A percentile compares a stretch with the other conserved stretches of the same genome.
These are phyloP conservation scores for Eucriotettix oculatus DNA, from an alignment of 2,888 invertebrate species.

Conservation along the genomic window DNA sequence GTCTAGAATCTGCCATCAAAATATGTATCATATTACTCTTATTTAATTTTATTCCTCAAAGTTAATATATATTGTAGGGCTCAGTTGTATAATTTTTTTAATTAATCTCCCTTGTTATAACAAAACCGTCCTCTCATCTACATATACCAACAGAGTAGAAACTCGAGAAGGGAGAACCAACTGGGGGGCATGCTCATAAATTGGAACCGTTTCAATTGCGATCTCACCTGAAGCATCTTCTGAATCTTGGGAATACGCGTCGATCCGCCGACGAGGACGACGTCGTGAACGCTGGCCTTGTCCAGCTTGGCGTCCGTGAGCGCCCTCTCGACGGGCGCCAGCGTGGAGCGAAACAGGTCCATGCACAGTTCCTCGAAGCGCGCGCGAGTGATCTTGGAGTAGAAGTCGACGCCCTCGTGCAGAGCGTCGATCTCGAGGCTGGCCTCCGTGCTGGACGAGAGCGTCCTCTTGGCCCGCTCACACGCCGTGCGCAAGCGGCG, in stretches of 20 bases:
- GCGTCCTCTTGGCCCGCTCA: conserved; percentile 58
- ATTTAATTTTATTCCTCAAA: neutral
- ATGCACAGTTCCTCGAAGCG: conserved; percentile 54
- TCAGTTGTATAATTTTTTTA: neutral
- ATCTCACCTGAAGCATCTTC: conserved; percentile 17
- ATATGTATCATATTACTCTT: neutral
- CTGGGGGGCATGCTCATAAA: too few relatives aligned
- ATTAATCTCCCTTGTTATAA: too few relatives aligned
- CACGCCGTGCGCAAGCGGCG: conserved; percentile 57
- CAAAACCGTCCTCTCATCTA: too few relatives aligned
- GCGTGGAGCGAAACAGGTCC: conserved; percentile 52
- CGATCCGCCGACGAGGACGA: conserved; percentile 68
- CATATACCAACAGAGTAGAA: too few relatives aligned
- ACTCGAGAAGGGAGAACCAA: too few relatives aligned
- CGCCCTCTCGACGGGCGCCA: conserved; percentile 64
- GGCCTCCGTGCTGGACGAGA: conserved; percentile 62
- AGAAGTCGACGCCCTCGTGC: conserved; percentile 55
- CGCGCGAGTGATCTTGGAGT: conserved; percentile 57
- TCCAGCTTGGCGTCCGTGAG: conserved; percentile 62
- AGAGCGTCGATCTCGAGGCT: conserved; percentile 59
- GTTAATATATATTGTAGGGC: neutral
- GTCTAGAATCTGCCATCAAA: too few relatives aligned
- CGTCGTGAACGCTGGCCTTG: conserved; percentile 56
- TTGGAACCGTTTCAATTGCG: too few relatives aligned
- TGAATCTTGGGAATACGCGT: conserved; percentile 49